phyloP scores from a whole-genome alignment of 2,113 vertebrate genomes.

The Pardalotus punctatus region DNA sequence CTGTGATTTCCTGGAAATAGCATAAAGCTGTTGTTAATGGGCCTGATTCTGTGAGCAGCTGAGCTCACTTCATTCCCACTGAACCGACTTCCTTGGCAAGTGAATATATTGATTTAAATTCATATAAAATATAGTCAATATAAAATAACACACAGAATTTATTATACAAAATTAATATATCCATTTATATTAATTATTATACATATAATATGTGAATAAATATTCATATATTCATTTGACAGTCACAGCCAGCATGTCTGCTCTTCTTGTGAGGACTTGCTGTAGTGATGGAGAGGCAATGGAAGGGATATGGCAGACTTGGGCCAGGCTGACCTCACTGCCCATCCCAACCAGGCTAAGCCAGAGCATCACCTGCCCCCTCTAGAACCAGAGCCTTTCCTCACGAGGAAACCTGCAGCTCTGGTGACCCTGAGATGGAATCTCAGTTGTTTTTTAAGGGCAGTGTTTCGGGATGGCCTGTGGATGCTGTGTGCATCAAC shows the following conservation, averaged over 20 bases:
- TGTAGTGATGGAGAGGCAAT: accelerated
- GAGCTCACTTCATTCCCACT: background rate
- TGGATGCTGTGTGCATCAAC: background rate
- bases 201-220: background rate
- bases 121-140: background rate
- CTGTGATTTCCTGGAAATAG: background rate
- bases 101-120: background rate
- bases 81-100: background rate
- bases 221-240: background rate
- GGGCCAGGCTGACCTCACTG: background rate
- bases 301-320: background rate
- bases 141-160: background rate
- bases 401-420: background rate
- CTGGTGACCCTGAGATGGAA: background rate
- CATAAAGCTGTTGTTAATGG: background rate
- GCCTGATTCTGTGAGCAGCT: background rate
- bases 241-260: background rate
- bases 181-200: background rate
- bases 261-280: background rate
- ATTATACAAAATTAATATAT: background rate
- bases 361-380: background rate
- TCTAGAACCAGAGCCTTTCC: background rate
- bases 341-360: background rate
- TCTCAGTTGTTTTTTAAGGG: background rate
- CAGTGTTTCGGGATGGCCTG: background rate